Evolutionary conservation across 2,888 invertebrate genomes (phyloP), one percentile per base, ranked within the genome.

Genomic region (Pachymerium ferrugineum): DNA sequence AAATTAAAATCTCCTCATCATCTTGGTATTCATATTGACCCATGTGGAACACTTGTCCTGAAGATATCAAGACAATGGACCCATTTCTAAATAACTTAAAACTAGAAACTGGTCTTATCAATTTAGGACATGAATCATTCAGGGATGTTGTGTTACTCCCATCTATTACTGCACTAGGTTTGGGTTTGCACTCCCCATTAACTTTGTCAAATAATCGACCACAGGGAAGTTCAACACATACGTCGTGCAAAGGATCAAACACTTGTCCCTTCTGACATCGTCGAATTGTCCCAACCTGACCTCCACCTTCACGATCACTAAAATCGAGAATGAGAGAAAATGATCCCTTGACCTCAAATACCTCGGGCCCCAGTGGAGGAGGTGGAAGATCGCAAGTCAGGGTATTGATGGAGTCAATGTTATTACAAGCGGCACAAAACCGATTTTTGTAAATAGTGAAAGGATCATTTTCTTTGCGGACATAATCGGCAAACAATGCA

Each of bases 341-440:
- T 3, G 68, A 68, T n/a, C 22, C n/a, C 25, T 28, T 22, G 10
- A 29, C 25, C 16, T 68, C 6, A 8, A 30, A 4, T 22, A 10
- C 29, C 38, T 12, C 12, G 16, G 29, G n/a, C 4, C 29, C 25
- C 10, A 25, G 12, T 1, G 29, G 29, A n/a, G 31, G 14, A 0
- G 29, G 1, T 47, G 47, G 3, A 5, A n/a, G 14, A 12, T 38
- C 14, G 35, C 35, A 33, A 12, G 14, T 16, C 31, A n/a, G 25
- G 4, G 19, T 30, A 25, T 29, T 14, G 1, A 25, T 22, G 1
- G 22, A 68, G 12, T 68, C 16, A 12, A 68, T 14, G 31, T 31
- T 79, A 77, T 84, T 84, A 77, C 85, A 85, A 35, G 83, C 78
- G 16, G 84, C 85, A 77, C 85, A 85, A 76, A 85, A 84, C 0